Evolutionary conservation across 2,113 vertebrate species (phyloP).

Genomic region (Hydropotes inermis): DNA sequence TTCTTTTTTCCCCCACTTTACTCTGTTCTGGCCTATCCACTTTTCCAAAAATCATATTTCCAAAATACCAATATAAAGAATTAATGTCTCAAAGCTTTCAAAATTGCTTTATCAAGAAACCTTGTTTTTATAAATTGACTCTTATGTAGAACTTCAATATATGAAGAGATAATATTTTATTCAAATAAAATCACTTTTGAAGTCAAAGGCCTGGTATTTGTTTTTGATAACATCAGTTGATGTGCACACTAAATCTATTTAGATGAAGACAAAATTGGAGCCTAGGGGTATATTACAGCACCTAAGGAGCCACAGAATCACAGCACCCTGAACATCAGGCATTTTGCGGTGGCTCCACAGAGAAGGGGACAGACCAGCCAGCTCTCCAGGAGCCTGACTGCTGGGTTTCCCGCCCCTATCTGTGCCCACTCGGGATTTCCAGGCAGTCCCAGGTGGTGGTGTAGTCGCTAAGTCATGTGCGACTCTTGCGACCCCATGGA

Average conservation of each 20-base stretch:
- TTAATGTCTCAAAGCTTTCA: neutral
- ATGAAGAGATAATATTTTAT: neutral
- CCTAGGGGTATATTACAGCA: neutral
- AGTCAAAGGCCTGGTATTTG: neutral
- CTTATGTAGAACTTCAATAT: neutral
- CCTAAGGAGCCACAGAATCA: neutral
- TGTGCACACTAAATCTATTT: too few relatives aligned
- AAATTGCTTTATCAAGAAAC: neutral
- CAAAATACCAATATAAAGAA: neutral
- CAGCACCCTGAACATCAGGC: neutral
- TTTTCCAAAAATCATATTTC: neutral
- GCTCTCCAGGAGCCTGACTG: neutral
- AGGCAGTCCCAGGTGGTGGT: neutral
- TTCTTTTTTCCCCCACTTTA: neutral
- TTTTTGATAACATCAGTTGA: neutral
- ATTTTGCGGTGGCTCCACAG: neutral
- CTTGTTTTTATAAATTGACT: neutral
- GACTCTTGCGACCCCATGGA: neutral
- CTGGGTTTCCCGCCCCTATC: neutral
- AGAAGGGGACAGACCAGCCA: neutral
- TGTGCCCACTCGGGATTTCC: neutral
- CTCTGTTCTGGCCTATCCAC: neutral
- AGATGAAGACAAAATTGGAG: neutral
- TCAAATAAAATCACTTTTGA: neutral
- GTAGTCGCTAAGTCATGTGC: rapidly evolving